These are phyloP conservation scores for Pantherophis alleghaniensis DNA, from an alignment of 2,797 vertebrate species.

Conservation along the genomic window DNA sequence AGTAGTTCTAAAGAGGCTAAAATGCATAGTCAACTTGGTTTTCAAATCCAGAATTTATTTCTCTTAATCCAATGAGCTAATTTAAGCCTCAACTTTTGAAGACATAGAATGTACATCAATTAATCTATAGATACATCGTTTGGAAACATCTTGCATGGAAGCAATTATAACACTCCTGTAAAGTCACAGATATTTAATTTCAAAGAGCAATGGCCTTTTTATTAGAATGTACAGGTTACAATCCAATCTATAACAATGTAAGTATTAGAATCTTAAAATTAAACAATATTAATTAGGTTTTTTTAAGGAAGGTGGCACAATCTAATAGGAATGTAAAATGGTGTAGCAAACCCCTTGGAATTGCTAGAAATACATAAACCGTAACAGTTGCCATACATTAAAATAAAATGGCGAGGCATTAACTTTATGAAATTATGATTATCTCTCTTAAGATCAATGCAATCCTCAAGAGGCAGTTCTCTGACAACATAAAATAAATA, in stretches of 20 bases:
- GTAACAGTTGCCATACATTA: slow-evolving; percentile 27
- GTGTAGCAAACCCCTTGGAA: slow-evolving; percentile 12
- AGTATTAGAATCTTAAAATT: slow-evolving; percentile 5
- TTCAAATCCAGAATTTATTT: background rate
- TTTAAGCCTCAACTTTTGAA: background rate
- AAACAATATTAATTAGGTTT: background rate
- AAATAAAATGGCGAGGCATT: slow-evolving; percentile 6
- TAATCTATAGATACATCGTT: background rate
- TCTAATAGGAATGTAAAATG: slow-evolving; percentile 15
- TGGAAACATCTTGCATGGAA: fast-evolving
- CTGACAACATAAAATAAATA: slow-evolving; percentile 63
- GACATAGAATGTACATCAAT: slow-evolving; percentile 1
- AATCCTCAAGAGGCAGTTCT: slow-evolving; percentile 56
- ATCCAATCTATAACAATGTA: background rate
- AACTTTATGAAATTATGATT: slow-evolving; percentile 55
- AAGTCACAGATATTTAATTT: background rate
- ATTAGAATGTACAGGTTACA: background rate
- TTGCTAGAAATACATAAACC: slow-evolving; percentile 22
- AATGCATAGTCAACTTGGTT: background rate
- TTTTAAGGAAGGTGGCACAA: background rate
- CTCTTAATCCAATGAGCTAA: slow-evolving; percentile 13
- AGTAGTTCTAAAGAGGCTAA: background rate
- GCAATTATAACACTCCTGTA: background rate
- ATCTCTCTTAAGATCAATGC: slow-evolving; percentile 61
- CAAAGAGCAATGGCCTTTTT: slow-evolving; percentile 2